Evolutionary conservation across 1,140 invertebrate genomes (phyloP), one percentile per base, ranked within the genome.

Genomic region (Pogonomyrmex californicus): DNA sequence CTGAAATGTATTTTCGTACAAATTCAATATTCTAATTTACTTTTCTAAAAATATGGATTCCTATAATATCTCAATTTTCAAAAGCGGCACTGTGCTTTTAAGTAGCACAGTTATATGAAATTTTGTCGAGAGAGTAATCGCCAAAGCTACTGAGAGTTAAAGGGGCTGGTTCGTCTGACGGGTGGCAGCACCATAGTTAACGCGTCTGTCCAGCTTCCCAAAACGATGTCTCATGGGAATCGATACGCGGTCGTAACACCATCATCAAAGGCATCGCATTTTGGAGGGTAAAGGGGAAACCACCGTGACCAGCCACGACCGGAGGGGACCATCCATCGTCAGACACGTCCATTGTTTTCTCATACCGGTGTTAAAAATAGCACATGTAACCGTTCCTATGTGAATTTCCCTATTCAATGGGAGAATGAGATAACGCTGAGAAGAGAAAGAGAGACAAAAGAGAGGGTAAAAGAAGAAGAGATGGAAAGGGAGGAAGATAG

Each of bases 321-420:
- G 36, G 3, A 60, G 36, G 70, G 47, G 58, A 17, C 10, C 33
- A 49, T 68, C 12, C 12, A 12, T 14, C 14, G 41, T 78, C 51
- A 68, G 36, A 65, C 47, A 58, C 47, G 36, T 86, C 68, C 65
- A 88, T 92, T 90, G 89, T 91, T 92, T 89, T 88, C 85, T 68
- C 79, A 38, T 63, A n/a, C 30, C 30, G 38, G 51, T 54, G 85
- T 88, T 88, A 90, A 91, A 92, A 92, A 92, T 90, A 92, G 49
- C 51, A 47, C 23, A 51, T 23, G 23, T 71, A 71, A 70, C 63
- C 14, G 9, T 58, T 58, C 12, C n/a, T 56, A 33, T 36, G 38
- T 76, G 79, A 87, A 91, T 92, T 92, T 87, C 70, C 81, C 82
- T 92, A 89, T 92, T 89, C 85, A 89, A 77, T 51, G 44, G 49